Conservation (phyloP, 2,113 vertebrate species). For the Tyto alba region DNA sequence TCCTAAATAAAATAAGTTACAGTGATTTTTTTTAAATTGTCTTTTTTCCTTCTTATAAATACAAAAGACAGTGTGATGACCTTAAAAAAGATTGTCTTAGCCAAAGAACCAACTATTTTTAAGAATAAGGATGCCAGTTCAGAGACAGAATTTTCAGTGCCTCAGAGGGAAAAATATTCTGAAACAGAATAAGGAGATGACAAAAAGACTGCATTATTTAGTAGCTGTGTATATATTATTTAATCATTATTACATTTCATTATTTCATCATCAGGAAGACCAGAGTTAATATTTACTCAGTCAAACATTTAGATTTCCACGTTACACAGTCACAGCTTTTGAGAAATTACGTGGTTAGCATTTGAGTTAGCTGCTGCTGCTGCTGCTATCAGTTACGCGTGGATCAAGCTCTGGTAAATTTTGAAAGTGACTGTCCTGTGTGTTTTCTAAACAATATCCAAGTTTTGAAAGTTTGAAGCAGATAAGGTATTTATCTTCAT, state of each 20-base stretch:
- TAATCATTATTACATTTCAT: not conserved
- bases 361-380: not conserved
- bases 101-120: not conserved
- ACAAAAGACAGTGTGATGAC: not conserved
- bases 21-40: not conserved
- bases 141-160: not conserved
- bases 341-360: not conserved
- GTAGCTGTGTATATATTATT: not conserved
- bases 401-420: not conserved
- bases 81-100: not conserved
- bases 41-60: not conserved
- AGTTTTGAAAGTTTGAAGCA: not conserved
- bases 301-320: not conserved
- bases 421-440: not conserved
- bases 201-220: not conserved
- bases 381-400: not conserved
- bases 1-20: not conserved
- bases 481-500: not conserved
- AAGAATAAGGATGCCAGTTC: not conserved
- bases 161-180: not conserved
- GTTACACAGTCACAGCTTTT: not conserved
- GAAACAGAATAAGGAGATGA: not conserved
- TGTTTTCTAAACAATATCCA: not conserved
- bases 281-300: not conserved
- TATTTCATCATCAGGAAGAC: not conserved